These are phyloP conservation scores for Rotaria magnacalcarata DNA, from an alignment of 2,888 invertebrate species.

Conservation along the genomic window DNA sequence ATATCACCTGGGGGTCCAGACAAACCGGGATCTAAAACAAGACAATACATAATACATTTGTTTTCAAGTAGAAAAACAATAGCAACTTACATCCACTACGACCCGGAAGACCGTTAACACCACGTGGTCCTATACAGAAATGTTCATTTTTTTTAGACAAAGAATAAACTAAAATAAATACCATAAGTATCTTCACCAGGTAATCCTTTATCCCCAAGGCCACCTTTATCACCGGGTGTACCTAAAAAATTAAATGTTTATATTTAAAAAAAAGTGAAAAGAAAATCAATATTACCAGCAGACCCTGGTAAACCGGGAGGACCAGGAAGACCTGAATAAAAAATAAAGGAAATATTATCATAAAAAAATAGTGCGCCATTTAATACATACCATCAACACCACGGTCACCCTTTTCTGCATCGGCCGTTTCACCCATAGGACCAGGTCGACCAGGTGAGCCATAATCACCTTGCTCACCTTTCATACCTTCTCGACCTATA, in stretches of 20 bases:
- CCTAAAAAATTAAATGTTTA: background rate
- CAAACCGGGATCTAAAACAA: conserved; percentile 28
- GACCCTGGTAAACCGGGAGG: background rate
- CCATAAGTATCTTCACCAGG: conserved; percentile 6
- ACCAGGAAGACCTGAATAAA: background rate
- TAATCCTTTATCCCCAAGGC: background rate
- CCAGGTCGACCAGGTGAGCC: conserved; percentile 4
- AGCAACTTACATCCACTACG: background rate
- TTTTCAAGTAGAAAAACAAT: background rate
- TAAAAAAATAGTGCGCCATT: background rate
- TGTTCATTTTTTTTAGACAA: background rate
- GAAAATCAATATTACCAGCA: background rate
- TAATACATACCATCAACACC: background rate
- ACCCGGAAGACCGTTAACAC: background rate
- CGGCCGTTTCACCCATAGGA: conserved; percentile 24
- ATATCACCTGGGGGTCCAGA: conserved; percentile 30
- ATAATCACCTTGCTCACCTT: conserved; percentile 28
- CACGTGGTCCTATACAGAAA: conserved; percentile 1
- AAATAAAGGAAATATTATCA: background rate
- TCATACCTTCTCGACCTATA: conserved; percentile 25
- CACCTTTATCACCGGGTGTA: background rate
- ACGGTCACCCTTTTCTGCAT: conserved; percentile 30
- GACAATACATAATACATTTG: background rate
- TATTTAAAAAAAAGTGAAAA: background rate
- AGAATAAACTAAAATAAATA: background rate